phyloP scores from a whole-genome alignment of 2,888 invertebrate species.

The Notocelia uddmanniana region DNA sequence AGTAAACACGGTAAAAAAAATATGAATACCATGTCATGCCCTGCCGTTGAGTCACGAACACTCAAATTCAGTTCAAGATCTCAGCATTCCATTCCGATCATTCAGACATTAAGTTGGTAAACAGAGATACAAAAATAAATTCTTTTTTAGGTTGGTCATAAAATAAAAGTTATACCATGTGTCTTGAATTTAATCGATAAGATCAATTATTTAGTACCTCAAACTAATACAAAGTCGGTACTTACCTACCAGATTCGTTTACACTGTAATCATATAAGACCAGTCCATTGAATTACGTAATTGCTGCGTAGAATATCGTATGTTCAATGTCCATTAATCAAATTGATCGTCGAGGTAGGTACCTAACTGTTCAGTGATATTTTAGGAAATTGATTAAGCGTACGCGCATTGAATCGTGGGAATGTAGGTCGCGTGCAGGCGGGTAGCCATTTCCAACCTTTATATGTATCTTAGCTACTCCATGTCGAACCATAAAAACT shows the following conservation, averaged over 20 bases:
- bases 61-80: slow-evolving; percentile 36
- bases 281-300: slow-evolving; percentile 34
- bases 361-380: slow-evolving; percentile 48
- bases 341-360: slow-evolving; percentile 28
- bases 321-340: slow-evolving; percentile 31
- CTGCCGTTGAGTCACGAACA: slow-evolving; percentile 39
- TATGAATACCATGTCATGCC: slow-evolving; percentile 28
- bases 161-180: slow-evolving; percentile 19
- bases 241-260: slow-evolving; percentile 12
- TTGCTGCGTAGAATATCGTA: slow-evolving; percentile 23
- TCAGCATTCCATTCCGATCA: slow-evolving; percentile 40
- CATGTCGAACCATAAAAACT: slow-evolving; percentile 33
- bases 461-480: slow-evolving; percentile 52
- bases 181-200: slow-evolving; percentile 25
- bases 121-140: slow-evolving; percentile 40
- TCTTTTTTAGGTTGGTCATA: slow-evolving; percentile 30
- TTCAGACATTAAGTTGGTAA: slow-evolving; percentile 33
- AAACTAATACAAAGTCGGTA: no score
- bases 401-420: slow-evolving; percentile 55
- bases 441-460: slow-evolving; percentile 76
- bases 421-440: slow-evolving; percentile 72
- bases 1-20: not conserved
- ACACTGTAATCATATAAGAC: slow-evolving; percentile 3
- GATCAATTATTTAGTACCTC: slow-evolving; percentile 12
- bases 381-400: slow-evolving; percentile 53